Base-by-base conservation (phyloP, 64 coral and sea anemone genomes). In the Catalaphyllia jardinei region DNA sequence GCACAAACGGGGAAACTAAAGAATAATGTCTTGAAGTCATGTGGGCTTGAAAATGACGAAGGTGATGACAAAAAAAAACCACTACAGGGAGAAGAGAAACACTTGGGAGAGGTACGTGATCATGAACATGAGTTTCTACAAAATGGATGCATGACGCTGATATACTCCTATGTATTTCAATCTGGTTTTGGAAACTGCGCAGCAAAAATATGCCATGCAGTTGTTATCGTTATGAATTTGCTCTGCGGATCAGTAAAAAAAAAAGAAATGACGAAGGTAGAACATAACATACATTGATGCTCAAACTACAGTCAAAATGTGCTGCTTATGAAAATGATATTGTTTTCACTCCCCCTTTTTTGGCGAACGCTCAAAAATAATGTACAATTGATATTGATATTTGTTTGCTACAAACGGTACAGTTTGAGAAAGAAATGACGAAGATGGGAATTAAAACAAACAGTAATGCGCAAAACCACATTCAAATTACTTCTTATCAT, bases 181-280 rank as follows among this genome's bases (percentile, higher is more conserved):
- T 55, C 52, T 38, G 9, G 10, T 79, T 55, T 80, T 80, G 78
- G 78, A 57, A 60, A 27, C 10, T 80, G 52, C 52, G 17, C 78
- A 80, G 20, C 7, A 80, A 69, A 77, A 77, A 80, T 28, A 69
- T 69, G 24, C 62, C 16, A 69, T 69, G 24, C 62, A 65, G 62
- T 65, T 65, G 62, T 18, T 65, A 65, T 65, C 24, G 18, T 7
- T 20, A 65, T 19, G 24, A 22, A 24, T 52, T 79, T 79, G 52
- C 52, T 79, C 52, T 4, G 57, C 52, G 60, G 57, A 30, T 57
- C 62, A 60, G 77, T 46, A 5, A 8, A 46, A 19, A 9, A 55
- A 10, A 55, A 46, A 46, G 42, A 29, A 79, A 79, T 57, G 24
- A 9, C 77, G 27, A 59, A 60, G 52, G 24, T 59, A 14, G 52